phyloP scores from a whole-genome alignment of 2,888 invertebrate species.

The Cremastinae sp. region DNA sequence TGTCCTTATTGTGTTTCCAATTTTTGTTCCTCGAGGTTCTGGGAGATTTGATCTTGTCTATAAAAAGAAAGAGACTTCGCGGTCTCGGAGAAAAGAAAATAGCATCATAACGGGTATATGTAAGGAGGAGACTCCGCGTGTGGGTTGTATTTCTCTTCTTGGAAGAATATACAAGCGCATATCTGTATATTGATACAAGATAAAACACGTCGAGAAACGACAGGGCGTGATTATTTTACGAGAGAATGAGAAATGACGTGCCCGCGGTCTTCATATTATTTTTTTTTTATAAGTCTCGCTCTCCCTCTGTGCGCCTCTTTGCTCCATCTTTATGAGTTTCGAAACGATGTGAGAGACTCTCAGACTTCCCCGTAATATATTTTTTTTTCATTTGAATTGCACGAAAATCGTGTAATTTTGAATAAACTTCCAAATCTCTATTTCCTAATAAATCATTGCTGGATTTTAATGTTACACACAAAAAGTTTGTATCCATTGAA shows the following conservation, averaged over 20 bases:
- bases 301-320: conserved; percentile 67
- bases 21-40: neutral
- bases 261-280: conserved; percentile 66
- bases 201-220: neutral
- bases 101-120: conserved; percentile 7
- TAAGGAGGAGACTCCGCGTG: neutral
- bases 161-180: conserved; percentile 7
- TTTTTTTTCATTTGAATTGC: neutral
- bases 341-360: neutral
- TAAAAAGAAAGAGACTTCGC: neutral
- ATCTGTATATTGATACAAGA: neutral
- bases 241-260: conserved; percentile 56
- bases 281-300: no score
- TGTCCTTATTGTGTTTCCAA: conserved; percentile 12
- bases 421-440: no score
- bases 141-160: conserved; percentile 4
- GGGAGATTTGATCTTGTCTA: conserved; percentile 3
- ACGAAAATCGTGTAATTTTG: no score
- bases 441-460: no score
- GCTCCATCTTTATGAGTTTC: conserved; percentile 24
- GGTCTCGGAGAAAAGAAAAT: neutral
- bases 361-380: neutral
- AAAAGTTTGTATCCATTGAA: no score
- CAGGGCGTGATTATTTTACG: conserved; percentile 27
- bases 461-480: no score